Evolutionary conservation across 2,797 vertebrate species (phyloP).

Genomic region (Enteromius thamalakanensis): DNA sequence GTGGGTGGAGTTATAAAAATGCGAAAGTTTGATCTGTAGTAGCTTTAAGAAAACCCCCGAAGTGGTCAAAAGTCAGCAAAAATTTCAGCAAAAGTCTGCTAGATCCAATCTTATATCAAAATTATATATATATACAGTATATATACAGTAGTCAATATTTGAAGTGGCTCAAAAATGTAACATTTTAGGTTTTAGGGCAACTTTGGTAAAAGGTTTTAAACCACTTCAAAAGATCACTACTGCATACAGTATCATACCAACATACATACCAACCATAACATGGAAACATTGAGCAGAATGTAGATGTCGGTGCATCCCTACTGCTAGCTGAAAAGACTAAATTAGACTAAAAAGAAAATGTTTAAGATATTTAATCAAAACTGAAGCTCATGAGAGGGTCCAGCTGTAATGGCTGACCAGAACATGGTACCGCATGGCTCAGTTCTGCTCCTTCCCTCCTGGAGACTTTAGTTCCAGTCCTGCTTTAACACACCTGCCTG

Average conservation of each 20-base stretch:
- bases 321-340: neutral
- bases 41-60: neutral
- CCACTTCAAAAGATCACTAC: too few species aligned
- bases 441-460: neutral
- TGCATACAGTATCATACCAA: too few species aligned
- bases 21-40: neutral
- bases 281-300: neutral
- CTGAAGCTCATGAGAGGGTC: neutral
- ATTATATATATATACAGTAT: neutral
- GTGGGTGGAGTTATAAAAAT: neutral
- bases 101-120: neutral
- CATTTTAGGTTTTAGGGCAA: too few species aligned
- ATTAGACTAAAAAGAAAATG: neutral
- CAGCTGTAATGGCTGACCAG: slow-evolving; percentile 18
- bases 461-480: slow-evolving; percentile 32
- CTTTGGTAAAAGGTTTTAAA: too few species aligned
- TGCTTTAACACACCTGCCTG: slow-evolving; percentile 42
- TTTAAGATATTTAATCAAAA: neutral
- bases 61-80: neutral
- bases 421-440: slow-evolving; percentile 1
- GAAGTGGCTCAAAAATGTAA: too few species aligned
- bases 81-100: neutral
- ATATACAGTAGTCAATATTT: too few species aligned
- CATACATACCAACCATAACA: neutral
- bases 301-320: neutral